Evolutionary conservation across 2,888 invertebrate genomes (phyloP).

Genomic region (Andrena camellia): DNA sequence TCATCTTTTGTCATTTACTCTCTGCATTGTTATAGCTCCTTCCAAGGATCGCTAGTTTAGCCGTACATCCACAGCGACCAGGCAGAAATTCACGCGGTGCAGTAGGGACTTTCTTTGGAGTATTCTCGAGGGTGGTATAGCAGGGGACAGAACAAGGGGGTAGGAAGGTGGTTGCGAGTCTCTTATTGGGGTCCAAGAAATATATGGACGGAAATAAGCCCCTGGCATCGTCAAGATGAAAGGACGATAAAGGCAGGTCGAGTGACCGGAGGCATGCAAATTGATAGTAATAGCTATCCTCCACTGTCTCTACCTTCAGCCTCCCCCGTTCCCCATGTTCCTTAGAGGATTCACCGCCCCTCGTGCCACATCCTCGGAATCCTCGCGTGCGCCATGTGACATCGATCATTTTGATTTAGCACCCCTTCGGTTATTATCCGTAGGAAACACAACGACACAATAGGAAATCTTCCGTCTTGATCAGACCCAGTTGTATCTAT

Average conservation of each 20-base stretch:
- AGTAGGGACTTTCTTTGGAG: slow-evolving; percentile 46
- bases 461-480: slow-evolving; percentile 53
- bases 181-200: slow-evolving; percentile 73
- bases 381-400: slow-evolving; percentile 70
- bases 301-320: slow-evolving; percentile 62
- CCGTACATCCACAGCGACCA: background rate
- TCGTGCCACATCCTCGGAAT: slow-evolving; percentile 59
- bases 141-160: slow-evolving; percentile 33
- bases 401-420: slow-evolving; percentile 75
- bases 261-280: slow-evolving; percentile 79
- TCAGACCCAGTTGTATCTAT: slow-evolving; percentile 34
- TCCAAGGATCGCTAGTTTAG: background rate
- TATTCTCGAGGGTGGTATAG: slow-evolving; percentile 48
- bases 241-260: slow-evolving; percentile 75
- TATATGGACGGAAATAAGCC: slow-evolving; percentile 75
- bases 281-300: slow-evolving; percentile 77
- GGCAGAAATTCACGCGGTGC: slow-evolving; percentile 25
- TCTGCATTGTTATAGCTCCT: too few relatives aligned
- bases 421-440: slow-evolving; percentile 67
- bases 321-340: slow-evolving; percentile 58
- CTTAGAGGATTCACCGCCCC: slow-evolving; percentile 63
- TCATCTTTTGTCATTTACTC: too few relatives aligned
- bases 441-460: slow-evolving; percentile 60
- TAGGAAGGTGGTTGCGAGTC: slow-evolving; percentile 55
- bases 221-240: slow-evolving; percentile 74